phyloP scores from a whole-genome alignment of 2,797 vertebrate genomes.

The Amblyraja radiata region DNA sequence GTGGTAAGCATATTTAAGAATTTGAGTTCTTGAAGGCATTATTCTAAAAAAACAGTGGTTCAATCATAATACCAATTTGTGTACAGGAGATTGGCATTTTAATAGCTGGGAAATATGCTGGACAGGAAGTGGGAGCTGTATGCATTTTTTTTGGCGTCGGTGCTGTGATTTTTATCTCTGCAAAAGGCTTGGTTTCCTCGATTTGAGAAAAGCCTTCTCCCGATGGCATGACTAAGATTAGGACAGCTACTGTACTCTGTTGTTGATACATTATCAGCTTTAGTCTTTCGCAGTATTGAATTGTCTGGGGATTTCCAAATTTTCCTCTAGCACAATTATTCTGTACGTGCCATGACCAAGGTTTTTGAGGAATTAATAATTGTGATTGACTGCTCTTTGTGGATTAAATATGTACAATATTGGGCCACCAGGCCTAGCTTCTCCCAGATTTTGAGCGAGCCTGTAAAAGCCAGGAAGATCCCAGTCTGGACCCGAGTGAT shows the following conservation, averaged over 20 bases:
- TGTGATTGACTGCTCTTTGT: no score
- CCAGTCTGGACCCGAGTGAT: neutral
- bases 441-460: neutral
- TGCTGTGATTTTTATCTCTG: conserved; percentile 18
- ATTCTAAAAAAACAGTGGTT: neutral
- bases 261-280: neutral
- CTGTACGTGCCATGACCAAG: neutral
- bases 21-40: neutral
- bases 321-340: conserved; percentile 23
- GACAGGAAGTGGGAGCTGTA: neutral
- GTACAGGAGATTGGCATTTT: neutral
- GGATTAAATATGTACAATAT: neutral
- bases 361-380: neutral
- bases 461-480: neutral
- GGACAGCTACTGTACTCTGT: neutral
- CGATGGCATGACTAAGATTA: conserved; percentile 10
- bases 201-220: neutral
- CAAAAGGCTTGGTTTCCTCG: conserved; percentile 28
- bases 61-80: neutral
- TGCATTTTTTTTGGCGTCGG: neutral
- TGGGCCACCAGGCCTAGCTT: neutral
- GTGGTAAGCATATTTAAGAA: neutral
- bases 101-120: neutral
- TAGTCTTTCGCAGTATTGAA: no score
- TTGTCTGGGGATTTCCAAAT: neutral